A percentile compares a stretch with the other conserved stretches of the same genome.
These are phyloP conservation scores for Planiliza haematocheilus DNA, from an alignment of 2,113 vertebrate genomes.

Conservation along the genomic window DNA sequence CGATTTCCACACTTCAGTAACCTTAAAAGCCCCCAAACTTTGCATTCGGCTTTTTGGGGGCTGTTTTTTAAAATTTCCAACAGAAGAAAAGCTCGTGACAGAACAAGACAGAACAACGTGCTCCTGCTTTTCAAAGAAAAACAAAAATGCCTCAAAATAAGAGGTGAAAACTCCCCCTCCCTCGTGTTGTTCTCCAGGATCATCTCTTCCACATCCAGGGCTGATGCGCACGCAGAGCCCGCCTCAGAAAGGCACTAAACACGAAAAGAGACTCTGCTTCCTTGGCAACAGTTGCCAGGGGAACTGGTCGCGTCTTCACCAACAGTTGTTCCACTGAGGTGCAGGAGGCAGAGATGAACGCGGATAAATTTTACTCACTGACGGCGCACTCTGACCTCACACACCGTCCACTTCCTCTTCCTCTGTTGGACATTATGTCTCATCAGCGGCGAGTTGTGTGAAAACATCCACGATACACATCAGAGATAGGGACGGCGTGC, in stretches of 20 bases:
- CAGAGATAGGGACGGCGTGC: conserved; percentile 45
- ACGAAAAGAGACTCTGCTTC: conserved; percentile 55
- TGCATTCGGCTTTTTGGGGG: not conserved
- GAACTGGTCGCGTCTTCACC: conserved; percentile 44
- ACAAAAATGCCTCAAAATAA: conserved; percentile 24
- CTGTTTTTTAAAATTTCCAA: not conserved
- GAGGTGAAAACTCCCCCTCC: conserved; percentile 42
- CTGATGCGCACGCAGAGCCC: not conserved
- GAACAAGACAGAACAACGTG: not conserved
- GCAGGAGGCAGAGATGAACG: conserved; percentile 11
- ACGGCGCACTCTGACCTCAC: conserved; percentile 46
- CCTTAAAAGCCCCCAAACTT: conserved; percentile 51
- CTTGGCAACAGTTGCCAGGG: conserved; percentile 69
- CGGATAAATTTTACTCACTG: conserved; percentile 34
- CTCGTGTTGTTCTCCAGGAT: conserved; percentile 28
- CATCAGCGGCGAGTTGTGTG: conserved; percentile 21
- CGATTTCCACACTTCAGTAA: conserved; percentile 47
- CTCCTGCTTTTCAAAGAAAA: conserved; percentile 18
- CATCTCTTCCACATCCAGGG: conserved; percentile 42
- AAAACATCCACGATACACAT: conserved; percentile 29
- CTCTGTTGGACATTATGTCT: conserved; percentile 28
- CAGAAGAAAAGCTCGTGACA: conserved; percentile 4
- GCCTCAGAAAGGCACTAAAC: conserved; percentile 42
- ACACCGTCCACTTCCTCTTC: conserved; percentile 19
- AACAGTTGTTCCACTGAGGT: conserved; percentile 35